Percentiles rank a stretch among this genome's conserved stretches.
Evolutionary conservation across 2,113 vertebrate species (phyloP).

Genomic region (Anoura caudifer): DNA sequence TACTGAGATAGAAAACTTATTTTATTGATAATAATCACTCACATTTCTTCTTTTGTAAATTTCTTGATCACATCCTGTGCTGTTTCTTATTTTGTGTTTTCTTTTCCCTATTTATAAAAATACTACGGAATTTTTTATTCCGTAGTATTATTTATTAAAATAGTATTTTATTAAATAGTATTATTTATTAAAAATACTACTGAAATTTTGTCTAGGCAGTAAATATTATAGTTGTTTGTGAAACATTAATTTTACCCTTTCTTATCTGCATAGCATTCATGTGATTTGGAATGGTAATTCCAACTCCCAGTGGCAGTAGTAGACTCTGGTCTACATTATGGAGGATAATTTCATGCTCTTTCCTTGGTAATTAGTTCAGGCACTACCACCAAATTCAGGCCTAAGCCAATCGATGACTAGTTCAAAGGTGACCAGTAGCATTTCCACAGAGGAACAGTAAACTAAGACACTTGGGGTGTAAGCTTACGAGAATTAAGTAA

Average conservation of each 20-base stretch:
- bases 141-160: too few relatives aligned
- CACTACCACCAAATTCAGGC: neutral
- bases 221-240: neutral
- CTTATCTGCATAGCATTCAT: neutral
- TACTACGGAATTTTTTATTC: too few relatives aligned
- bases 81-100: neutral
- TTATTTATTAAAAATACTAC: neutral
- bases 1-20: neutral
- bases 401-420: neutral
- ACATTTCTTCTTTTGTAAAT: neutral
- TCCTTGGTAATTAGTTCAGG: neutral
- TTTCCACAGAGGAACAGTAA: neutral
- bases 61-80: neutral
- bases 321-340: neutral
- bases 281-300: neutral
- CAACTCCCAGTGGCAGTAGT: neutral
- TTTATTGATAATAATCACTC: neutral
- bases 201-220: neutral
- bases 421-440: neutral
- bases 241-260: neutral
- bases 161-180: too few relatives aligned
- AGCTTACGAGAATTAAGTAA: neutral
- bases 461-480: neutral
- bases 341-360: neutral
- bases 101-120: neutral